Conservation (phyloP, 2,888 invertebrate species). For the Cremastobaeus sp. region DNA sequence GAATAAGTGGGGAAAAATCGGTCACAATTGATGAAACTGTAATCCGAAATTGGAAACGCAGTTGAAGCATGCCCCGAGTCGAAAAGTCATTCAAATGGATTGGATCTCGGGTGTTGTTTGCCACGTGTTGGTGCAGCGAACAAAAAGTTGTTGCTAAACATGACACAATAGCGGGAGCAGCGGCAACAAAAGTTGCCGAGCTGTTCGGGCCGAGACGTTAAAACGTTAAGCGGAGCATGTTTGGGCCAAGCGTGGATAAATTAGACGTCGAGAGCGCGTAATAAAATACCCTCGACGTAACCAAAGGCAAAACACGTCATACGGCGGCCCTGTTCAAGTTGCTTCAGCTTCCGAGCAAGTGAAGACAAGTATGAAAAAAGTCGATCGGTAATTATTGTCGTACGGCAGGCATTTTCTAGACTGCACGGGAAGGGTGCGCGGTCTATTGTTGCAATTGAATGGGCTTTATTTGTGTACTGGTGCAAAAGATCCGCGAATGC, state of each 20-base stretch:
- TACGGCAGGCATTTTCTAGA: conserved; percentile 5
- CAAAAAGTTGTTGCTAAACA: too few relatives aligned
- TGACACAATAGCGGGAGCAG: too few relatives aligned
- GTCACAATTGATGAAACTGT: too few relatives aligned
- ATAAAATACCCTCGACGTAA: conserved; percentile 10
- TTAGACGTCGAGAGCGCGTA: conserved; percentile 1
- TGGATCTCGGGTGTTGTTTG: too few relatives aligned
- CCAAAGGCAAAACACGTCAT: conserved; percentile 28
- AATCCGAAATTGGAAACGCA: too few relatives aligned
- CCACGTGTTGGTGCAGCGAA: too few relatives aligned
- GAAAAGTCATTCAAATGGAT: too few relatives aligned
- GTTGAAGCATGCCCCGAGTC: too few relatives aligned
- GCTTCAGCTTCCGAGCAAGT: not conserved
- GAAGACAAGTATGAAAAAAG: conserved; percentile 15
- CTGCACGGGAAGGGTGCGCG: conserved; percentile 3
- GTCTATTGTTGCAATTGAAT: conserved; percentile 33
- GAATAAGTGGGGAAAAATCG: too few relatives aligned
- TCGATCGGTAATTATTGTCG: conserved; percentile 35
- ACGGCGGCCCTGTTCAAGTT: conserved; percentile 16
- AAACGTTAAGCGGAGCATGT: conserved; percentile 9
- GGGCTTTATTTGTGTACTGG: conserved; percentile 37
- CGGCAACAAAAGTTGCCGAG: too few relatives aligned
- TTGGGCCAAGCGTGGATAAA: conserved; percentile 18
- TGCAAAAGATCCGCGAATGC: conserved; percentile 46
- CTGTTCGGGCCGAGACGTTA: too few relatives aligned